Base-by-base conservation (phyloP, 2,113 vertebrate species). In the Oplegnathus fasciatus region DNA sequence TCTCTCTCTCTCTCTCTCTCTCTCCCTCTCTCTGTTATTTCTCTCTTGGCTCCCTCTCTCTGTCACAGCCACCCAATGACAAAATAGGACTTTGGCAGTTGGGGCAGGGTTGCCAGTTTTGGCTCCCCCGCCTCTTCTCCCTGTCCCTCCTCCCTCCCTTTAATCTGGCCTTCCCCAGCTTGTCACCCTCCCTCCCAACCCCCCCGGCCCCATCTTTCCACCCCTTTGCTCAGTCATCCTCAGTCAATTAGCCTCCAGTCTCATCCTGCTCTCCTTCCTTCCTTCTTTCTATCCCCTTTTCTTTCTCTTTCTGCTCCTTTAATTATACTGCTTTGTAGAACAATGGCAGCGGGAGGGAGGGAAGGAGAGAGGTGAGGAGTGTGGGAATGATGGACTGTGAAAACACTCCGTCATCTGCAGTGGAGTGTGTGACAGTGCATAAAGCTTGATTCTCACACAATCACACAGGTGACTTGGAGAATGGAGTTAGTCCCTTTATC, bases 61-160 rank as follows among this genome's bases (percentile, higher is more conserved):
- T 89, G 93, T 93, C 93, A 92, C 92, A 92, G 82, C 85, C 88
- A 91, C 90, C 92, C 88, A 93, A 90, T 93, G 93, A 94, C 93
- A 94, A 91, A 93, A 88, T 91, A 92, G 76, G 82, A 84, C 89
- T 95, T 95, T 94, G 91, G 92, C 93, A 94, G 88, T 93, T 92
- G 86, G 92, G 91, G 93, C 91, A 93, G 92, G 89, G 89, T 95
- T 95, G 94, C 93, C 94, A 94, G 92, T 92, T 94, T 94, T 91
- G 87, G 82, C 94, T 95, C 93, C 90, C 91, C 93, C 91, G 89
- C 91, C 89, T 86, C 86, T 83, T 88, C 78, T 82, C 68, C 55
- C 70, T 80, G 81, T 90, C 75, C 82, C 91, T 92, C 91, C 90
- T 87, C 89, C 89, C 75, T 90, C 42, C 88, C 87, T 91, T 88